Evolutionary conservation across 2,113 vertebrate genomes (phyloP).

Genomic region (Vulpes lagopus): DNA sequence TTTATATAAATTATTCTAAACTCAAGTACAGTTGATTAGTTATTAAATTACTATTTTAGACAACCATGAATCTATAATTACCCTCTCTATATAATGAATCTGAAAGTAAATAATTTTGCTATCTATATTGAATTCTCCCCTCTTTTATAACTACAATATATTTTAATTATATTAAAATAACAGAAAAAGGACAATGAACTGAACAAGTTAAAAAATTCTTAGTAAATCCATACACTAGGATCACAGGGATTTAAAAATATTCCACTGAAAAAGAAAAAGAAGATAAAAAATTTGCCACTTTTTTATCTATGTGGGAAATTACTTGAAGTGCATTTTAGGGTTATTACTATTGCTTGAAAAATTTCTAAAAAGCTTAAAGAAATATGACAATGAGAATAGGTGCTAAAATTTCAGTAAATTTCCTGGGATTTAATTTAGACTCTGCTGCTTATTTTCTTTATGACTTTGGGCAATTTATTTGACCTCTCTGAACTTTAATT

Average conservation of each 20-base stretch:
- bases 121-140: not conserved
- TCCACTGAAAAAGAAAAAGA: slow-evolving; percentile 15
- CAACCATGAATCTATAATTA: not conserved
- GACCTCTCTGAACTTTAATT: slow-evolving; percentile 5
- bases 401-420: not conserved
- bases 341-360: slow-evolving; percentile 42
- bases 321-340: not conserved
- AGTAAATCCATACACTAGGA: not conserved
- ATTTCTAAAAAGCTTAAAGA: not conserved
- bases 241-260: not conserved
- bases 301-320: slow-evolving; percentile 48
- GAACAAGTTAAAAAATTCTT: slow-evolving; percentile 19
- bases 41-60: slow-evolving; percentile 1
- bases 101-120: not conserved
- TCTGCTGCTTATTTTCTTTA: not conserved
- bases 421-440: not conserved
- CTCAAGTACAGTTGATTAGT: not conserved
- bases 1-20: not conserved
- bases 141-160: not conserved
- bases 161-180: slow-evolving; percentile 36
- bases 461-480: slow-evolving; percentile 6
- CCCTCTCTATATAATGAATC: not conserved
- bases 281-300: not conserved
- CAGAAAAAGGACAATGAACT: slow-evolving; percentile 26
- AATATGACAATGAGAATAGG: not conserved